phyloP scores from a whole-genome alignment of 1,140 invertebrate genomes.

The Ditylenchus dipsaci region DNA sequence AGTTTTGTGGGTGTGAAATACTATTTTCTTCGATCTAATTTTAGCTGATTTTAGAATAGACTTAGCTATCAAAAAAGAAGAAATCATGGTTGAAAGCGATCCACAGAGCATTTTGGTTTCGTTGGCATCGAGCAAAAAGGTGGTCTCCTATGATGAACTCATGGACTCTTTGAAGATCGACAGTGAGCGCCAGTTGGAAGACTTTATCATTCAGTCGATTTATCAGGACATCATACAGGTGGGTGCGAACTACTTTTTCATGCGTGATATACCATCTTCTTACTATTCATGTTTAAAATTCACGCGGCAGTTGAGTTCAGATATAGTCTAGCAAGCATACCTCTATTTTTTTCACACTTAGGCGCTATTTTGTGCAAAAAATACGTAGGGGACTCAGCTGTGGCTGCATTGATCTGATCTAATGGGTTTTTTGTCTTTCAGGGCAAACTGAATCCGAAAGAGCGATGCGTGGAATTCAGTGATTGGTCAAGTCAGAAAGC shows the following conservation, averaged over 20 bases:
- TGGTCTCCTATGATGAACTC: constrained; percentile 21
- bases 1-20: no score
- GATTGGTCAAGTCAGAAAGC: constrained; percentile 5
- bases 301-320: no score
- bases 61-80: constrained; percentile 7
- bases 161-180: constrained; percentile 10
- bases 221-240: constrained; percentile 25
- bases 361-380: no score
- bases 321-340: background rate
- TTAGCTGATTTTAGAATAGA: constrained; percentile 1
- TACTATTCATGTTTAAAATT: no score
- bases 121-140: background rate
- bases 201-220: constrained; percentile 24
- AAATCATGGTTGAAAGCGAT: constrained; percentile 8
- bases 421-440: background rate
- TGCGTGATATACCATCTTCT: no score
- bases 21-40: no score
- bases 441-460: constrained; percentile 6
- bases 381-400: no score
- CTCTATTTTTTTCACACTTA: no score
- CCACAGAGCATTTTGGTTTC: constrained; percentile 8
- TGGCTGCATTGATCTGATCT: no score
- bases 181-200: constrained; percentile 24
- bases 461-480: background rate
- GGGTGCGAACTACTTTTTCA: background rate